phyloP scores from a whole-genome alignment of 2,113 vertebrate genomes.

The Rhodinocichla rosea region DNA sequence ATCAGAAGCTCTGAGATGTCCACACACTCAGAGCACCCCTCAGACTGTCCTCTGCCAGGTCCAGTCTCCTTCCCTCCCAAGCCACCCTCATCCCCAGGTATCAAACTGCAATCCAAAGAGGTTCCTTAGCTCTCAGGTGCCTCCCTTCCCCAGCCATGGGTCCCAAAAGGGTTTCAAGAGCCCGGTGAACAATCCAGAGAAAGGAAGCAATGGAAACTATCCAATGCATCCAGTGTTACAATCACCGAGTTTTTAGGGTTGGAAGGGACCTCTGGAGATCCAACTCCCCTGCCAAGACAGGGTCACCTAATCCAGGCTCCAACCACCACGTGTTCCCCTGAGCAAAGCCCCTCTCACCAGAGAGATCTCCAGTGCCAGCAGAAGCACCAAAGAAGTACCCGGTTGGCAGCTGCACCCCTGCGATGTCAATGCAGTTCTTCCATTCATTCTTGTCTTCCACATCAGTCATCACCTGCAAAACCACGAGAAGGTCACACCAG shows the following conservation, averaged over 20 bases:
- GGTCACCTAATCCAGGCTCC: neutral
- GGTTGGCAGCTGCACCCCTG: conserved; percentile 92
- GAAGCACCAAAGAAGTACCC: conserved; percentile 97
- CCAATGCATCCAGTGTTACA: neutral
- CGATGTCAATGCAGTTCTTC: conserved; percentile 96
- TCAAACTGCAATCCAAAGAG: neutral
- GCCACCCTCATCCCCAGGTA: neutral
- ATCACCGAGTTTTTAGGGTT: neutral
- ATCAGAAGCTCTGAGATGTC: neutral
- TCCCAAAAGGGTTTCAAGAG: neutral
- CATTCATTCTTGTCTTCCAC: conserved; percentile 94
- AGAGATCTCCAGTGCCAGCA: conserved; percentile 94
- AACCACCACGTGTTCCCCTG: neutral
- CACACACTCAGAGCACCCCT: neutral
- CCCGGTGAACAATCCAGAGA: neutral
- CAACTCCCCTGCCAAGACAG: neutral
- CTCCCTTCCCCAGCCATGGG: neutral
- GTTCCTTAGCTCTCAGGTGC: neutral
- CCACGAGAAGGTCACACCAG: neutral
- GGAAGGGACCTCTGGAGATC: neutral
- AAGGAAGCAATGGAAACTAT: neutral
- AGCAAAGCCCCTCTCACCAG: conserved; percentile 76
- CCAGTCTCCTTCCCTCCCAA: neutral
- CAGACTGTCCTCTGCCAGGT: neutral
- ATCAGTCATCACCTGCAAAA: conserved; percentile 89